Percentiles rank a stretch among this genome's conserved stretches.
phyloP scores from a whole-genome alignment of 2,797 vertebrate genomes.

The Diceros bicornis region DNA sequence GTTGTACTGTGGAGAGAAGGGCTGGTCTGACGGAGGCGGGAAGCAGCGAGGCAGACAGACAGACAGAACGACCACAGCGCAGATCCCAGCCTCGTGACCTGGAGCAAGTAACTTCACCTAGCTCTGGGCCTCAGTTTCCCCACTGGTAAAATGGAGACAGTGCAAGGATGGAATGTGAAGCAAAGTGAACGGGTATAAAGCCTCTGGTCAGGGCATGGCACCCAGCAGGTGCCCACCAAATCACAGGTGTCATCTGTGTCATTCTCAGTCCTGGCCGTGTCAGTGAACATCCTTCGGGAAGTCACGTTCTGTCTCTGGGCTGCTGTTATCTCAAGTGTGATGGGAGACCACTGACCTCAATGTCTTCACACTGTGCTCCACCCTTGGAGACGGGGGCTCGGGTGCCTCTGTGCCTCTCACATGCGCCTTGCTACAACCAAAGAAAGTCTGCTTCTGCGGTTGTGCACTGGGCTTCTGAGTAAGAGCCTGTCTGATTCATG shows the following conservation, averaged over 20 bases:
- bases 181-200: neutral
- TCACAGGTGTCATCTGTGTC: too few species aligned
- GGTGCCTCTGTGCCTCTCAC: too few species aligned
- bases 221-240: neutral
- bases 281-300: neutral
- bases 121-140: neutral
- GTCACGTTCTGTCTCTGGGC: neutral
- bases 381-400: neutral
- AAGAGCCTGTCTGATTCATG: neutral
- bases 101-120: neutral
- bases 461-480: neutral
- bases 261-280: neutral
- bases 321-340: neutral
- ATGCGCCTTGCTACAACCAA: neutral
- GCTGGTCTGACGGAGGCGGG: neutral
- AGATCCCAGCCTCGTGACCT: neutral
- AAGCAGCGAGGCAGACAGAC: neutral
- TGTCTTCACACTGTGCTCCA: neutral
- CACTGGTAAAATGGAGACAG: neutral
- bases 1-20: conserved; percentile 92
- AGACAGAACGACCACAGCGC: neutral
- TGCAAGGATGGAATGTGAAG: neutral
- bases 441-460: neutral
- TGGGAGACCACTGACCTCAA: neutral
- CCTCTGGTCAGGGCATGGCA: fast-evolving